Evolutionary conservation across 2,113 vertebrate species (phyloP).

Genomic region (Hylia prasina): DNA sequence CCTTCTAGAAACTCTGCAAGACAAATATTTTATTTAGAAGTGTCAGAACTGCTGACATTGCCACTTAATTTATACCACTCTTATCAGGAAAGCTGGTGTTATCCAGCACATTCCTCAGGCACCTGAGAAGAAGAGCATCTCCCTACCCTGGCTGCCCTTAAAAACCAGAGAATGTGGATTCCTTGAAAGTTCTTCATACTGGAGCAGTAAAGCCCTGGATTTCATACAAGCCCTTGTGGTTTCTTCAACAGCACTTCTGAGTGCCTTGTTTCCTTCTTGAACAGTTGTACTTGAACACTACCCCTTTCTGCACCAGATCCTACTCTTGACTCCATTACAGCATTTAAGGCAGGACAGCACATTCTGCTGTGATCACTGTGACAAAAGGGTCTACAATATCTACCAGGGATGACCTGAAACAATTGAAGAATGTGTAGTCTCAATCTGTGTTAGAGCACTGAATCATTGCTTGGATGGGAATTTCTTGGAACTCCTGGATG

Average conservation of each 20-base stretch:
- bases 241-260: background rate
- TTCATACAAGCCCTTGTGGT: background rate
- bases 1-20: slow-evolving; percentile 94
- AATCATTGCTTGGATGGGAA: background rate
- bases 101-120: background rate
- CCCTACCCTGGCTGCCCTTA: background rate
- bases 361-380: accelerated
- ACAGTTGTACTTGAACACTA: background rate
- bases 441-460: background rate
- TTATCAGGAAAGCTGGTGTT: background rate
- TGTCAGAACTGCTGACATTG: background rate
- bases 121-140: background rate
- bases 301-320: background rate
- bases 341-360: background rate
- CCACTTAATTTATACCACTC: background rate
- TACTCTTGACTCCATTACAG: background rate
- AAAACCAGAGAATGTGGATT: background rate
- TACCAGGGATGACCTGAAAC: background rate
- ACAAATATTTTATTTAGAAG: background rate
- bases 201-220: background rate
- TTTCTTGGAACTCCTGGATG: background rate
- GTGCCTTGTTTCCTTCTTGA: background rate
- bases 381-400: background rate
- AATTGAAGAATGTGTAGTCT: background rate
- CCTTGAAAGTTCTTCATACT: background rate